A percentile compares a stretch with the other conserved stretches of the same genome.
phyloP scores from a whole-genome alignment of 2,113 vertebrate genomes.

The Pseudorasbora parva region DNA sequence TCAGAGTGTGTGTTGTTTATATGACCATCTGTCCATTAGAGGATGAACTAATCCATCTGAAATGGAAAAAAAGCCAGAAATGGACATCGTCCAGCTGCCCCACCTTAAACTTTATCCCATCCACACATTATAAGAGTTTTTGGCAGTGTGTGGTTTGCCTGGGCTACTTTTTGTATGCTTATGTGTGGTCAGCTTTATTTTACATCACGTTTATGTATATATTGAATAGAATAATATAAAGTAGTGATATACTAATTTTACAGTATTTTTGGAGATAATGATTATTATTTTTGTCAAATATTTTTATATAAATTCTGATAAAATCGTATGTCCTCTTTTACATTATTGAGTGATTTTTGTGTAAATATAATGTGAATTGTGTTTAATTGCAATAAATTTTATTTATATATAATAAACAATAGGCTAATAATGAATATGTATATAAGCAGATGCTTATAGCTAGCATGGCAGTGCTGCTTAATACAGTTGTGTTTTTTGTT shows the following conservation, averaged over 20 bases:
- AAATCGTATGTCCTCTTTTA: background rate
- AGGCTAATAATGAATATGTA: too few relatives aligned
- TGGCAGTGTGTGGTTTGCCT: constrained; percentile 6
- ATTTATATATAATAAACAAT: too few relatives aligned
- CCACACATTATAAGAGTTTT: background rate
- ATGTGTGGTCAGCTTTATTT: background rate
- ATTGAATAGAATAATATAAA: too few relatives aligned
- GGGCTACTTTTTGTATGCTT: background rate
- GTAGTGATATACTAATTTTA: too few relatives aligned
- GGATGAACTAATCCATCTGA: constrained; percentile 40
- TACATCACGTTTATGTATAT: background rate
- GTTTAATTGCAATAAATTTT: background rate
- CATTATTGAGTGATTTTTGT: background rate
- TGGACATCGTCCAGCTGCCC: background rate
- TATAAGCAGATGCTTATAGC: too few relatives aligned
- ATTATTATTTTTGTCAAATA: background rate
- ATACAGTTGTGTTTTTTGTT: too few relatives aligned
- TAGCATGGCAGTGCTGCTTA: too few relatives aligned
- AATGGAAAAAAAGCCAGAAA: background rate
- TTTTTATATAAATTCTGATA: background rate
- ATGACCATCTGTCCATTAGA: constrained; percentile 37
- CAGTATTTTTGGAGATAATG: too few relatives aligned
- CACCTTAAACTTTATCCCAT: background rate
- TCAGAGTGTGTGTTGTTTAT: constrained; percentile 5
- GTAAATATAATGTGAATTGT: background rate